Percentiles rank a stretch among this genome's conserved stretches.
Evolutionary conservation across 1,140 invertebrate genomes (phyloP).

Genomic region (Habropoda laboriosa): DNA sequence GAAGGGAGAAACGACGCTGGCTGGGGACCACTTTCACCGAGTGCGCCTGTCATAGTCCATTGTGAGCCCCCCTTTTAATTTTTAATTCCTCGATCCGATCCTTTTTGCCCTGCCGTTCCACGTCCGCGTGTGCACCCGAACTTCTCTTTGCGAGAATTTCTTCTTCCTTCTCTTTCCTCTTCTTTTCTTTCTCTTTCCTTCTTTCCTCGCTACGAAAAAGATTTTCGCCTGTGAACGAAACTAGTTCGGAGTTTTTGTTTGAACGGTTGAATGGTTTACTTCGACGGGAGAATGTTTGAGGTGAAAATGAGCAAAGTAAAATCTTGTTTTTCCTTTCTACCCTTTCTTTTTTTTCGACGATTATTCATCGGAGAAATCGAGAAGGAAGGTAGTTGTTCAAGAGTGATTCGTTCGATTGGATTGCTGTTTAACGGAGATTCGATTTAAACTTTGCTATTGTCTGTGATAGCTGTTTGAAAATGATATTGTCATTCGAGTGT

Average conservation of each 20-base stretch:
- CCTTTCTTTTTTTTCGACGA: no score
- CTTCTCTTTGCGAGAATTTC: background rate
- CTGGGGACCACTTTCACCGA: slow-evolving; percentile 89
- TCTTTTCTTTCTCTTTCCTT: no score
- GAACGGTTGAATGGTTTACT: background rate
- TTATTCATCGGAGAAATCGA: no score
- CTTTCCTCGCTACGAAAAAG: background rate
- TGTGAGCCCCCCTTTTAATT: slow-evolving; percentile 81
- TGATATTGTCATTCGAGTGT: no score
- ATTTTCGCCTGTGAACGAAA: background rate
- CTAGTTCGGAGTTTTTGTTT: background rate
- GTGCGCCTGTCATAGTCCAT: slow-evolving; percentile 88
- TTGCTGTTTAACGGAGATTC: no score
- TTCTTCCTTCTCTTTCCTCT: background rate
- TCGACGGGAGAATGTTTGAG: no score
- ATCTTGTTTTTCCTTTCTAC: no score
- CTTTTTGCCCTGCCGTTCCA: background rate
- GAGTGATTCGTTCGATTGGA: no score
- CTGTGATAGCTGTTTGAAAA: no score
- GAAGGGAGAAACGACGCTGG: slow-evolving; percentile 92
- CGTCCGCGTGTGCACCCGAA: background rate
- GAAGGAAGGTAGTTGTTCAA: no score
- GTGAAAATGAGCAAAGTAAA: no score
- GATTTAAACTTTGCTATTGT: no score
- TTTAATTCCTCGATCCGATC: slow-evolving; percentile 23